Evolutionary conservation across 2,888 invertebrate species (phyloP).

Genomic region (Chorisops tibialis): DNA sequence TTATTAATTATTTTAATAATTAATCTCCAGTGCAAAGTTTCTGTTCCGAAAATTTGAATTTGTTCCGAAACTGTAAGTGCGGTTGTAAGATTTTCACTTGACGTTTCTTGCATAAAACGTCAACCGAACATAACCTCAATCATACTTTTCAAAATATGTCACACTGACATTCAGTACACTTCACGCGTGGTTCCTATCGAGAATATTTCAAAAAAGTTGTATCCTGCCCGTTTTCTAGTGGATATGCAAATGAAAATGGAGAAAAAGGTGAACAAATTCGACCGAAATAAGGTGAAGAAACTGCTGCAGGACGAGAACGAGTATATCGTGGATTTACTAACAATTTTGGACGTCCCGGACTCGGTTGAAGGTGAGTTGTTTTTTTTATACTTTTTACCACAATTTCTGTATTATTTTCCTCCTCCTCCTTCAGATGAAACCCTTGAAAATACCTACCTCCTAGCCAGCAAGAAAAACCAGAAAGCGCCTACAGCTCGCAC

Average conservation of each 20-base stretch:
- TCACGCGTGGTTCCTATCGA: too few relatives aligned
- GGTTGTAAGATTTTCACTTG: too few relatives aligned
- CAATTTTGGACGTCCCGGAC: constrained; percentile 47
- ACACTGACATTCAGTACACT: background rate
- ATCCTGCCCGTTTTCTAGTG: too few relatives aligned
- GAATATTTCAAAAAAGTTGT: too few relatives aligned
- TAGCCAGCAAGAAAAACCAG: constrained; percentile 29
- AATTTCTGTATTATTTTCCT: background rate
- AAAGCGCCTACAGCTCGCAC: constrained; percentile 13
- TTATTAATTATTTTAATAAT: too few relatives aligned
- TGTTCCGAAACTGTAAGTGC: too few relatives aligned
- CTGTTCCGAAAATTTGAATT: too few relatives aligned
- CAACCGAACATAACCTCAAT: background rate
- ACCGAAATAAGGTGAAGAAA: constrained; percentile 32
- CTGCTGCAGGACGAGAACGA: constrained; percentile 39
- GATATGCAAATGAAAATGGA: constrained; percentile 24
- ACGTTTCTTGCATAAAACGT: too few relatives aligned
- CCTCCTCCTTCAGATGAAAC: constrained; percentile 36
- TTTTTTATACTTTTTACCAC: background rate
- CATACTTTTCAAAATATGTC: background rate
- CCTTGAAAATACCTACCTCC: constrained; percentile 43
- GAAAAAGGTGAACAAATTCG: constrained; percentile 28
- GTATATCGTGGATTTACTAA: constrained; percentile 43
- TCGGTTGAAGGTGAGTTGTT: constrained; percentile 43
- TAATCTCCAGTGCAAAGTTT: too few relatives aligned